These are phyloP conservation scores for Triops cancriformis DNA, from an alignment of 1,140 invertebrate species.

Conservation along the genomic window DNA sequence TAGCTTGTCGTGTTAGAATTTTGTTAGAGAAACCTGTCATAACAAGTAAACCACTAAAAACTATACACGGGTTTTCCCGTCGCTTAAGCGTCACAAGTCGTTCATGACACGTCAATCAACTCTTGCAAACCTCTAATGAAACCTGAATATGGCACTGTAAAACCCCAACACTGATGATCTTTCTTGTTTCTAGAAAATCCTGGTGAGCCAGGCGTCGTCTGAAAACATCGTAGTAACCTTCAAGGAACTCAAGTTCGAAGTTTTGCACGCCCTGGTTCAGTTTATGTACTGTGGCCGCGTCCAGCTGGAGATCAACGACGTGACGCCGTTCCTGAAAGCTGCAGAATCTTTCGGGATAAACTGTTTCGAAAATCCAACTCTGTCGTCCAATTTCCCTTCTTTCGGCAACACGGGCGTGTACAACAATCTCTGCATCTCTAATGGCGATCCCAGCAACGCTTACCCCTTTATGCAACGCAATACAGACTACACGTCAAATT, in stretches of 20 bases:
- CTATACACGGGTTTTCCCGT: too few relatives aligned
- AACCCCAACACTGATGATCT: background rate
- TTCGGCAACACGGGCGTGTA: background rate
- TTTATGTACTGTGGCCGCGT: constrained; percentile 70
- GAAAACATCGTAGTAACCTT: constrained; percentile 87
- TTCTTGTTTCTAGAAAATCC: background rate
- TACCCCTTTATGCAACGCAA: constrained; percentile 1
- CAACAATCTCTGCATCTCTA: background rate
- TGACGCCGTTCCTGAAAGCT: background rate
- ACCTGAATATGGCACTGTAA: background rate
- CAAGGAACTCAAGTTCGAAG: constrained; percentile 80
- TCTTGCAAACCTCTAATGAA: background rate
- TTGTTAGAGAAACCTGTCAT: too few relatives aligned
- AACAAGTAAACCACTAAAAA: too few relatives aligned
- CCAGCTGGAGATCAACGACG: background rate
- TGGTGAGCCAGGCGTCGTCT: constrained; percentile 47
- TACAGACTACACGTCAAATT: background rate
- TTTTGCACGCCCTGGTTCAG: constrained; percentile 81
- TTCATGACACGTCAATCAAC: background rate
- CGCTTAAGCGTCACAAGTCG: background rate
- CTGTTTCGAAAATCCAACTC: background rate
- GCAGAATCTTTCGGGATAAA: background rate
- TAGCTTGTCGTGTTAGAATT: background rate
- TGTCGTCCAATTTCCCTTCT: background rate
- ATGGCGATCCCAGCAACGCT: background rate